Evolutionary conservation across 2,113 vertebrate species (phyloP), one percentile per base, ranked within the genome.

Genomic region (Abramis brama): DNA sequence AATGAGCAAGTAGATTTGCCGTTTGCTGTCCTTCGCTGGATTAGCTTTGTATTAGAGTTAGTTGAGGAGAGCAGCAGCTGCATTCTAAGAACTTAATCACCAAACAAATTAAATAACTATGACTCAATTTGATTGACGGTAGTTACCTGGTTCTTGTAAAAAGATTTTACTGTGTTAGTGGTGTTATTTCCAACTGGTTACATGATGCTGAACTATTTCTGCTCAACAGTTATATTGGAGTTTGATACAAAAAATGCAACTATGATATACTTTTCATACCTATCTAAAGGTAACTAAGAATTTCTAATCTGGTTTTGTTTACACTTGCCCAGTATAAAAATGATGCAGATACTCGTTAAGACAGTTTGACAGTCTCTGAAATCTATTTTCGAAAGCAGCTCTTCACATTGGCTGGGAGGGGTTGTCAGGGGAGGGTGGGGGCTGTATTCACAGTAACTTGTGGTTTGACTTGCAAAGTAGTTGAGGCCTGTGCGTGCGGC

Each of bases 381-480:
- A 68, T 43, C 11, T 83, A 47, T 82, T 75, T 85, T 82, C 19
- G 47, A 82, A 88, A 86, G 85, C 75, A 64, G 73, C 74, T 68
- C 84, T 73, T 74, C 11, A 47, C 79, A 39, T 64, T 47, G 70
- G 45, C 68, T 52, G 45, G 21, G 59, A 79, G 78, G 79, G 82
- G 62, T 59, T 73, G 66, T 68, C 52, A 66, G 79, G 60, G 45
- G 27, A 30, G 70, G 71, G 77, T 75, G 70, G 55, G 43, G 73
- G 36, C 30, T 66, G 86, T 88, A 84, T 86, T 86, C 75, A 59
- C 79, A 85, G 71, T 79, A 88, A 90, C 89, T 39, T 76, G 88
- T 79, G 84, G 92, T 95, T 96, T 96, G 94, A 95, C 94, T 95
- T 95, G 94, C 94, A 95, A 95, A 95, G 92, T 91, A 94, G 94